These are phyloP conservation scores for Apocrypta bakeri DNA, from an alignment of 1,140 invertebrate species.

Conservation along the genomic window DNA sequence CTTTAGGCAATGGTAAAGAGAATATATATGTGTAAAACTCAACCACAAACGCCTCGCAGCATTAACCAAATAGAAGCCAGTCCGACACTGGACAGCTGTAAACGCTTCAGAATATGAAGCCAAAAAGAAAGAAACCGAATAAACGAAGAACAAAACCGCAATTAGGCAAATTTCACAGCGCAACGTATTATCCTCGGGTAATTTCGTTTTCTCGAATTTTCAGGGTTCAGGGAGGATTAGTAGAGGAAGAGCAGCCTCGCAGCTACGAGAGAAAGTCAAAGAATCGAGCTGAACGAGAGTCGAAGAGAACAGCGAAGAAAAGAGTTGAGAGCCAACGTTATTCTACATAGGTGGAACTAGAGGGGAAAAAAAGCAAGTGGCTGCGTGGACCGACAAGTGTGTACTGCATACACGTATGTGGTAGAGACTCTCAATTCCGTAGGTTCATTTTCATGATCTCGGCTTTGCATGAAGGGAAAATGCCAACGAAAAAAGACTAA, in stretches of 20 bases:
- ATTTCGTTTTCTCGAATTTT: not conserved
- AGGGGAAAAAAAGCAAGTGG: not conserved
- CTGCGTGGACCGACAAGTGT: not conserved
- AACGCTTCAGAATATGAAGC: not conserved
- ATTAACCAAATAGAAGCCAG: not conserved
- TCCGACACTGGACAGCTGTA: not conserved
- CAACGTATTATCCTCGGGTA: not conserved
- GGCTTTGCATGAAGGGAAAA: not conserved
- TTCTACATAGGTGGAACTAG: not conserved
- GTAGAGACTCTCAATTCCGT: not conserved
- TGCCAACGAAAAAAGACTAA: conserved; percentile 18
- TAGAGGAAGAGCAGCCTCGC: not conserved
- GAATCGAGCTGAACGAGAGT: conserved; percentile 10
- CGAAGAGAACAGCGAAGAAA: not conserved
- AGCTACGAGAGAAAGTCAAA: not conserved
- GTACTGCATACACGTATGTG: not conserved
- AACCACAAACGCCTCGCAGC: too few relatives aligned
- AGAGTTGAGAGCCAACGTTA: not conserved
- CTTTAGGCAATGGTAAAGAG: too few relatives aligned
- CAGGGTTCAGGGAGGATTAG: too few relatives aligned
- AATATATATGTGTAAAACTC: too few relatives aligned
- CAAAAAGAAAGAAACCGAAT: not conserved
- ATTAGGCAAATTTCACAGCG: not conserved
- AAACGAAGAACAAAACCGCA: not conserved
- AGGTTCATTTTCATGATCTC: conserved; percentile 4